phyloP scores from a whole-genome alignment of 35 echinoderm and acorn worm genomes.

The Ptychodera flava region DNA sequence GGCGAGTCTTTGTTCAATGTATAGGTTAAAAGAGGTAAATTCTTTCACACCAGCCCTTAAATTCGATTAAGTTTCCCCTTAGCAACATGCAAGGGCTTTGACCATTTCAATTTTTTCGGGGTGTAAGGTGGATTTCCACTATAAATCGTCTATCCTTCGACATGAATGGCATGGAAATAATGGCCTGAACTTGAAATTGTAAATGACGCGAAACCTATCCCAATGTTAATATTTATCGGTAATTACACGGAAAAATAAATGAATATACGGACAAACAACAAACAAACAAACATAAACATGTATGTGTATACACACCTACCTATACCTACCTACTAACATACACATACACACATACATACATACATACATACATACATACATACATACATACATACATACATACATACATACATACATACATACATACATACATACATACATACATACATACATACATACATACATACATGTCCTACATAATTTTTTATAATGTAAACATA shows the following conservation, averaged over 20 bases:
- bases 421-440: conserved; percentile 1
- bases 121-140: too few relatives aligned
- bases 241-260: not conserved
- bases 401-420: not conserved
- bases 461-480: not conserved
- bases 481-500: not conserved
- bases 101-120: too few relatives aligned
- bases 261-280: not conserved
- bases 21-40: too few relatives aligned
- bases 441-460: conserved; percentile 1
- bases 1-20: too few relatives aligned
- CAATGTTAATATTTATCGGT: too few relatives aligned
- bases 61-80: too few relatives aligned
- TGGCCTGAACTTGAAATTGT: too few relatives aligned
- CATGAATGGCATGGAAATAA: too few relatives aligned
- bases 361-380: conserved; percentile 2
- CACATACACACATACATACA: not conserved
- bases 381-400: not conserved
- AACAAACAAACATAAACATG: not conserved
- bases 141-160: too few relatives aligned
- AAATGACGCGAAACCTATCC: too few relatives aligned
- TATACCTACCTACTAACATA: not conserved
- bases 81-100: too few relatives aligned
- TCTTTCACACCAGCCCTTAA: too few relatives aligned
- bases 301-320: not conserved